Percentiles rank a stretch among this genome's conserved stretches.
Evolutionary conservation across 2,797 vertebrate genomes (phyloP).

Genomic region (Zalophus californianus): DNA sequence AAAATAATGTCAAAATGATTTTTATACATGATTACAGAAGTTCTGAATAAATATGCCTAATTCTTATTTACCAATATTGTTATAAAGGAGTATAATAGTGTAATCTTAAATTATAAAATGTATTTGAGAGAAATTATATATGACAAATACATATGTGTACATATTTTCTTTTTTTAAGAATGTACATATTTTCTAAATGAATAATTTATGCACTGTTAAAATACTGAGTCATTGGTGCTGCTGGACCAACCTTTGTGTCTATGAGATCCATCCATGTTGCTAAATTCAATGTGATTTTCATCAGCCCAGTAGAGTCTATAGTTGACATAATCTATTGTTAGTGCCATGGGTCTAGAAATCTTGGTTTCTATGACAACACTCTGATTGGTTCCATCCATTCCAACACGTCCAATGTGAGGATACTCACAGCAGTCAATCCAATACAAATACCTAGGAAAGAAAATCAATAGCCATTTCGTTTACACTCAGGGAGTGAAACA

Average conservation of each 20-base stretch:
- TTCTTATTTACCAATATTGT: slow-evolving; percentile 17
- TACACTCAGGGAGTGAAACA: neutral
- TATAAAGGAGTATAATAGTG: neutral
- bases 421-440: slow-evolving; percentile 99
- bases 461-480: slow-evolving; percentile 74
- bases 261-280: slow-evolving; percentile 96
- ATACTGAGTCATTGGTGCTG: neutral
- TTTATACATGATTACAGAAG: neutral
- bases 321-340: slow-evolving; percentile 98
- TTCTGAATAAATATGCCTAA: slow-evolving; percentile 10
- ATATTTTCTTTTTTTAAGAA: neutral
- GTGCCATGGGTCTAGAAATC: slow-evolving; percentile 95
- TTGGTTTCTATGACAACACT: slow-evolving; percentile 94
- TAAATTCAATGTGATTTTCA: slow-evolving; percentile 97
- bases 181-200: neutral
- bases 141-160: neutral
- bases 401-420: slow-evolving; percentile 95
- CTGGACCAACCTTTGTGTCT: slow-evolving; percentile 93
- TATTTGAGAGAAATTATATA: slow-evolving; percentile 30
- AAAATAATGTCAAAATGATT: slow-evolving; percentile 1
- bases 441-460: slow-evolving; percentile 93
- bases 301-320: slow-evolving; percentile 98
- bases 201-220: neutral
- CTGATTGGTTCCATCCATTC: slow-evolving; percentile 97
- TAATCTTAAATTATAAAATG: slow-evolving; percentile 27